These are phyloP conservation scores for Brachypalpus laphriformis DNA, from an alignment of 2,888 invertebrate genomes.

Conservation along the genomic window DNA sequence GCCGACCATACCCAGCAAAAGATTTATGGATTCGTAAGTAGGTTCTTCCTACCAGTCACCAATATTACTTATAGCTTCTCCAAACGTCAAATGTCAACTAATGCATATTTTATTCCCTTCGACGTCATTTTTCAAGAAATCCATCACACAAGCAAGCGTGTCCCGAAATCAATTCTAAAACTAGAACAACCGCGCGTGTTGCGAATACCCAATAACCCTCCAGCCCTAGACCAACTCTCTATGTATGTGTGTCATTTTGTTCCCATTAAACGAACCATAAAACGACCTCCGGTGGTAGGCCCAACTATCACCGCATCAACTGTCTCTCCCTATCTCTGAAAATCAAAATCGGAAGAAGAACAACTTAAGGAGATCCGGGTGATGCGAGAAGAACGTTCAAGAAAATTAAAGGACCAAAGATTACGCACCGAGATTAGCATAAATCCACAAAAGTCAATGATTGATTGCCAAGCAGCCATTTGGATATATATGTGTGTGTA, in stretches of 20 bases:
- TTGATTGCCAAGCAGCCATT: slow-evolving; percentile 45
- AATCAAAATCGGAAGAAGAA: background rate
- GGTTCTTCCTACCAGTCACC: background rate
- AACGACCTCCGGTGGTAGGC: slow-evolving; percentile 23
- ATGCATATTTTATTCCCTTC: background rate
- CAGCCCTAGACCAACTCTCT: no score
- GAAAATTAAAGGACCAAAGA: slow-evolving; percentile 55
- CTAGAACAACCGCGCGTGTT: slow-evolving; percentile 9
- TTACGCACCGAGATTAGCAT: slow-evolving; percentile 54
- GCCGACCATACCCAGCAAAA: background rate
- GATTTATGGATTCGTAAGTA: background rate
- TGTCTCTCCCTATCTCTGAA: background rate
- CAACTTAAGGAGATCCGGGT: slow-evolving; percentile 13
- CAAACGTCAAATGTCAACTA: background rate
- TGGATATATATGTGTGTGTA: background rate
- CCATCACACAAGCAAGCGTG: slow-evolving; percentile 10
- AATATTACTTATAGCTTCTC: background rate
- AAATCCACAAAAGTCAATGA: slow-evolving; percentile 57
- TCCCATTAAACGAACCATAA: slow-evolving; percentile 48
- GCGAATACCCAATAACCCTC: background rate
- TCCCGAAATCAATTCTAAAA: slow-evolving; percentile 29
- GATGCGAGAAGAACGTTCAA: slow-evolving; percentile 7
- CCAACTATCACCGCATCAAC: background rate
- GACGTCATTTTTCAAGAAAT: background rate
- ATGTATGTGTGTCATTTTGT: slow-evolving; percentile 1